Evolutionary conservation across 2,113 vertebrate species (phyloP), one percentile per base, ranked within the genome.

Genomic region (Okapia johnstoni): DNA sequence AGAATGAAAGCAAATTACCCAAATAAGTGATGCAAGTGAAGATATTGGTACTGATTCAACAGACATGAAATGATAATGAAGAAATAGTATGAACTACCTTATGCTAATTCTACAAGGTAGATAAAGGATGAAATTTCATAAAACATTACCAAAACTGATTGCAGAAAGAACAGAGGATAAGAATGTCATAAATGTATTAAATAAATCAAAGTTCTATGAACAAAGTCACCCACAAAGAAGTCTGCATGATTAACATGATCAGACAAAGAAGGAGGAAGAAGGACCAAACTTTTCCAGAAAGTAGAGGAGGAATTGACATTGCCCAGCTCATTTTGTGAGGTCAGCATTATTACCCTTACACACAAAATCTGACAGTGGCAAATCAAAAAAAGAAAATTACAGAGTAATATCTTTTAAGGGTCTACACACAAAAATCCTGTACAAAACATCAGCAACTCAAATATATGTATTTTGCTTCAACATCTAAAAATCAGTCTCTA

Each of bases 341-440:
- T 21, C 15, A 7, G 0, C 6, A 61, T 48, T 6, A 23, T 5
- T 23, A 79, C 2, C 9, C 19, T 50, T 52, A 7, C 4, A 57
- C 1, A 33, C 8, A 58, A 36, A 83, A 9, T 52, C 28, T n/a
- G 33, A 94, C 2, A 40, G 7, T 16, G 30, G 43, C n/a, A 88
- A 85, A 30, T 43, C 10, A 55, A 76, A 15, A 85, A 40, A 63
- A 17, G 16, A 80, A 76, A 88, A 88, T 66, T 36, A 66, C n/a
- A 50, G 19, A 30, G 19, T 9, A 9, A 30, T 11, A 66, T 43
- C 2, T 16, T 26, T 86, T 7, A 33, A n/a, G 17, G 52, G 58
- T 43, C 4, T 46, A 84, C 6, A 28, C 52, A 11, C 1, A 58
- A 73, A 76, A 61, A 16, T 1, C 21, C 25, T 76, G 10, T 23